Evolutionary conservation across 2,888 invertebrate species (phyloP), one percentile per base, ranked within the genome.

Genomic region (Caenorhabditis parvicauda): DNA sequence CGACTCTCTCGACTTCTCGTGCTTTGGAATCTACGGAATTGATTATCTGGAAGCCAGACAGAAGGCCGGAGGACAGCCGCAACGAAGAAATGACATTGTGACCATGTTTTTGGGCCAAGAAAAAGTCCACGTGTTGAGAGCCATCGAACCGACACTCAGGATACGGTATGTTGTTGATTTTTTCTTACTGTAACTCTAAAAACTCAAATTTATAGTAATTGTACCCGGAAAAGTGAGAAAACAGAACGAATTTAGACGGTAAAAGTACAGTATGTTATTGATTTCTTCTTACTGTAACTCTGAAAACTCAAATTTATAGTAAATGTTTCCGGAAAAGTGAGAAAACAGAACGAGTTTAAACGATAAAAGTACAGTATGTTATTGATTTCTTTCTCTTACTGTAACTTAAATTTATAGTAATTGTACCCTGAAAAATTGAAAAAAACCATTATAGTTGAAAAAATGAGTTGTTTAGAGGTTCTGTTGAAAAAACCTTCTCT

Each of bases 1-100:
- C 82, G 90, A 91, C 82, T 83, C 85, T 51, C 86, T 87, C 77
- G 87, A 89, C 74, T 88, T 86, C 70, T 87, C 87, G 66, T 88
- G 88, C 73, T 85, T 89, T 48, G 87, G 90, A 28, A 90, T 93
- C 82, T 92, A 92, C 82, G 87, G 88, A 60, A 86, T 86, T 54
- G 95, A 95, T 84, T 91, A 78, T 57, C 66, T 74, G 37, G 55
- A 64, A 12, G 64, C 71, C n/a, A 39, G 75, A 35, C 51, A 54
- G 6, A 63, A 50, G 35, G n/a, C n/a, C n/a, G 42, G 68, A 17
- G 64, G 67, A 27, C 37, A 42, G 37, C 59, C 37, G 29, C 67
- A 65, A 25, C 17, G 64, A 39, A 51, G 72, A 6, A 59, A 75
- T 21, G 76, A 77, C 44, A 55, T 77, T 44, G 68, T 72, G 12